These are phyloP conservation scores for Urosaurus nigricauda DNA, from an alignment of 2,797 vertebrate genomes.

Conservation along the genomic window DNA sequence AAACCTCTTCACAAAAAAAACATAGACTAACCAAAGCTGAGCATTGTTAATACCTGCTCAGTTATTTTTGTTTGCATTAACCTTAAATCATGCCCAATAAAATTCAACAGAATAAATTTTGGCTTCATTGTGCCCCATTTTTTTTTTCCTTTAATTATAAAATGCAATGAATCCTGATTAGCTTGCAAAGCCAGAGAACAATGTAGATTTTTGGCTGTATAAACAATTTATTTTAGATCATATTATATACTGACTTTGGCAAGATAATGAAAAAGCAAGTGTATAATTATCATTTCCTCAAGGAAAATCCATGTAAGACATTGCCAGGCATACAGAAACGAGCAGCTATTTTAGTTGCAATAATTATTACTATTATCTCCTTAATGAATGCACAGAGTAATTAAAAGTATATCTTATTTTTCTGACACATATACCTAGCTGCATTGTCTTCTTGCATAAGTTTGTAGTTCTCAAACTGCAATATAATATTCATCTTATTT, in stretches of 20 bases:
- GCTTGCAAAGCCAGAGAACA: slow-evolving; percentile 4
- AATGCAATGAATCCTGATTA: slow-evolving; percentile 14
- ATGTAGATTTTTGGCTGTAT: slow-evolving; percentile 35
- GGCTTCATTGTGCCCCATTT: not conserved
- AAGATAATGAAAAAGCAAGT: slow-evolving; percentile 2
- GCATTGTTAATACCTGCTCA: not conserved
- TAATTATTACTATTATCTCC: slow-evolving; percentile 38
- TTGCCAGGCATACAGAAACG: slow-evolving; percentile 12
- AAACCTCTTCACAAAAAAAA: slow-evolving; percentile 31
- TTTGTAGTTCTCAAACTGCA: not conserved
- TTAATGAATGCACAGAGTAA: slow-evolving; percentile 13
- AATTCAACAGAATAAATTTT: not conserved
- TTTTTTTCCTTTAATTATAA: slow-evolving; percentile 32
- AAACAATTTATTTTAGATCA: slow-evolving; percentile 9
- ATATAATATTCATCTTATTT: not conserved
- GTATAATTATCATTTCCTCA: slow-evolving; percentile 30
- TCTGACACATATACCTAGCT: slow-evolving; percentile 15
- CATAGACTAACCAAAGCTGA: not conserved
- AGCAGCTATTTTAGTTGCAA: rapidly evolving
- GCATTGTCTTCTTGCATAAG: slow-evolving; percentile 19
- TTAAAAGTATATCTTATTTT: slow-evolving; percentile 6
- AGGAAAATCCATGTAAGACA: not conserved
- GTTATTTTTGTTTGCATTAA: not conserved
- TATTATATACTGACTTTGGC: not conserved
- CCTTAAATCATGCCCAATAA: not conserved